These are phyloP conservation scores for Rhagologus leucostigma DNA, from an alignment of 2,113 vertebrate genomes.

Conservation along the genomic window DNA sequence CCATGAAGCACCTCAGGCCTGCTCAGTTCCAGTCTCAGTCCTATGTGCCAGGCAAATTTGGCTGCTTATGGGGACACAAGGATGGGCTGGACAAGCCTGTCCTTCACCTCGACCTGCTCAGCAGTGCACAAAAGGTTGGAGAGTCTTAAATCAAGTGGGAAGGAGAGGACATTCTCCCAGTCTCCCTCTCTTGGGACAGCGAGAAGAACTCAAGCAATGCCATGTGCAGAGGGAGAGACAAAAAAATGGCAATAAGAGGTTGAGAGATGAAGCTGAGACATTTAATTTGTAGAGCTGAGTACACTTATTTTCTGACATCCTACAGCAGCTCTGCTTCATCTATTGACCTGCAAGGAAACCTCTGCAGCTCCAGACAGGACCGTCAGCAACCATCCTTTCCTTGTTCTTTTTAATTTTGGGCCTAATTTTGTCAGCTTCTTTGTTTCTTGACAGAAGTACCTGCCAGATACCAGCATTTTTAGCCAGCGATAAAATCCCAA, in stretches of 20 bases:
- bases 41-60: neutral
- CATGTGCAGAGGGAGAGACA: neutral
- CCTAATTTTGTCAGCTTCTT: neutral
- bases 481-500: neutral
- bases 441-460: neutral
- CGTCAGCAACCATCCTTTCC: neutral
- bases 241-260: neutral
- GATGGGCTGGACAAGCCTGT: neutral
- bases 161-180: neutral
- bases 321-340: neutral
- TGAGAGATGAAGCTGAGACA: neutral
- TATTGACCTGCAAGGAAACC: neutral
- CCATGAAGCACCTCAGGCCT: neutral
- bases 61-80: neutral
- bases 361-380: neutral
- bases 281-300: neutral
- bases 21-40: neutral
- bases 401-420: neutral
- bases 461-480: neutral
- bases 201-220: neutral
- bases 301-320: neutral
- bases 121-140: neutral
- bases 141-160: neutral
- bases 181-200: neutral
- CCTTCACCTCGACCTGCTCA: neutral